These are phyloP conservation scores for Conops quadrifasciatus DNA, from an alignment of 2,888 invertebrate genomes.

Conservation along the genomic window DNA sequence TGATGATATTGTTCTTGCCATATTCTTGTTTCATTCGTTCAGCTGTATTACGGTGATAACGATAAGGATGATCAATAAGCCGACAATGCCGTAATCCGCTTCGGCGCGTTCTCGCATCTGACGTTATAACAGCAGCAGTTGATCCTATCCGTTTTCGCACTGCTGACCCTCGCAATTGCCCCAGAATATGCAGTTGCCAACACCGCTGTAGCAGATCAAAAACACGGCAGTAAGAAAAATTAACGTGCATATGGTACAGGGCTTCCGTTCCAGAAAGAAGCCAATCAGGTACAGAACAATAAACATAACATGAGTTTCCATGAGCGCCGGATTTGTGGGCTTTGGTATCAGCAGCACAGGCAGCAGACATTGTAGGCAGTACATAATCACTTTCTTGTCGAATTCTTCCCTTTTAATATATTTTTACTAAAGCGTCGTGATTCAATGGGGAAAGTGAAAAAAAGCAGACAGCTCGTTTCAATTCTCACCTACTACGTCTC, in stretches of 20 bases:
- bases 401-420: too few species aligned
- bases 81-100: conserved; percentile 39
- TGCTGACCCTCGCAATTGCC: conserved; percentile 78
- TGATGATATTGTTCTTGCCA: background rate
- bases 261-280: conserved; percentile 95
- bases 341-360: conserved; percentile 97
- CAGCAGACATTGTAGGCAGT: conserved; percentile 97
- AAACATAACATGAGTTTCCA: conserved; percentile 97
- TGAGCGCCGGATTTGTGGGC: conserved; percentile 93
- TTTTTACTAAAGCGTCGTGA: background rate
- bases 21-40: conserved; percentile 17
- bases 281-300: conserved; percentile 95
- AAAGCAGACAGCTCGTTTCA: too few species aligned
- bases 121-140: background rate
- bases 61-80: conserved; percentile 43
- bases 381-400: conserved; percentile 70
- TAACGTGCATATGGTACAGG: conserved; percentile 96
- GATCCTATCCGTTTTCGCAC: conserved; percentile 67
- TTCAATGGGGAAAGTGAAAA: background rate
- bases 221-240: conserved; percentile 94
- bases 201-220: conserved; percentile 94
- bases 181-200: conserved; percentile 95
- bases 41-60: conserved; percentile 32
- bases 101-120: conserved; percentile 1
- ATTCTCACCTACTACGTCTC: too few species aligned